Conservation (phyloP, 2,888 invertebrate species). For the Caenorhabditis becei region DNA sequence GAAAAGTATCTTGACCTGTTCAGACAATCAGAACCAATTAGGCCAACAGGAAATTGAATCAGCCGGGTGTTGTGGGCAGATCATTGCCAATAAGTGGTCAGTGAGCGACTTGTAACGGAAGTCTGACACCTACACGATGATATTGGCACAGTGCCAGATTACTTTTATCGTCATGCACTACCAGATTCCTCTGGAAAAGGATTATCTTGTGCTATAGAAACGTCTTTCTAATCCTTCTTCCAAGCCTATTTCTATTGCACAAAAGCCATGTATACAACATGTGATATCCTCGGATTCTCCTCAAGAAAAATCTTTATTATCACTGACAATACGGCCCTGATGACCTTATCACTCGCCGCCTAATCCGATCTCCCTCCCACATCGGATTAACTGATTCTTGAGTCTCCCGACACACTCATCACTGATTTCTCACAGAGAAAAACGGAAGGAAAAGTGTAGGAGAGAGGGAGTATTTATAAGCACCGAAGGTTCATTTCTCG, state of each 20-base stretch:
- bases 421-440: conserved; percentile 13
- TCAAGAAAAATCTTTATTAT: no score
- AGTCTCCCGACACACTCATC: conserved; percentile 28
- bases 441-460: conserved; percentile 15
- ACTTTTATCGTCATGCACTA: no score
- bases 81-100: no score
- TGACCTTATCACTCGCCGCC: neutral
- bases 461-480: conserved; percentile 15
- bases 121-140: no score
- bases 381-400: conserved; percentile 28
- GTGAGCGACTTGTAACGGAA: no score
- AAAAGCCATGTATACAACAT: neutral
- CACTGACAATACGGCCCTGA: neutral
- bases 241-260: neutral
- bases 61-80: neutral
- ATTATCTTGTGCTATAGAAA: neutral
- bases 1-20: no score
- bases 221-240: neutral
- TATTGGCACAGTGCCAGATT: neutral
- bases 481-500: conserved; percentile 4
- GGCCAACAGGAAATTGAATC: neutral
- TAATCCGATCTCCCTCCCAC: conserved; percentile 23
- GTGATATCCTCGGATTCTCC: conserved; percentile 5
- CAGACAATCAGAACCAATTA: no score
- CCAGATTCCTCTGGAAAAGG: neutral